Evolutionary conservation across 2,797 vertebrate species (phyloP).

Genomic region (Heterohyrax brucei): DNA sequence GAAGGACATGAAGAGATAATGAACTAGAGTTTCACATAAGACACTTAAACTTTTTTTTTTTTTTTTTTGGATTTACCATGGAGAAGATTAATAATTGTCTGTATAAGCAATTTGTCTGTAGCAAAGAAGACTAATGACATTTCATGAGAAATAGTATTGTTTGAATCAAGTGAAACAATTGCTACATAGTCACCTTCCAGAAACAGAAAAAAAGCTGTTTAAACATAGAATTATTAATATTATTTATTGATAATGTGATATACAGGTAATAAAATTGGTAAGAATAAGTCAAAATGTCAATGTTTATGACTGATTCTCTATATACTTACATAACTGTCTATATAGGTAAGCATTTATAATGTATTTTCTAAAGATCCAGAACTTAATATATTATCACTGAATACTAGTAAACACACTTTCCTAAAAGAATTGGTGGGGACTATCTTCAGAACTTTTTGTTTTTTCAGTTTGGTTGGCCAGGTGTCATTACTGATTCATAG

Average conservation of each 20-base stretch:
- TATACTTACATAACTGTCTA: not conserved
- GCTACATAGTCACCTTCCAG: not conserved
- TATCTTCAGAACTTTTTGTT: not conserved
- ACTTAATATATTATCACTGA: constrained; percentile 31
- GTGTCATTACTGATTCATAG: not conserved
- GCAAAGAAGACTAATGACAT: not conserved
- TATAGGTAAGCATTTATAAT: not conserved
- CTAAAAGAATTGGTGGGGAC: not conserved
- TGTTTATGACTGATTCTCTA: not conserved
- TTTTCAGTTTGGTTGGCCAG: not conserved
- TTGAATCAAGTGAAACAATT: not conserved
- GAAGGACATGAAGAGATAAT: constrained; percentile 13
- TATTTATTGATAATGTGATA: not conserved
- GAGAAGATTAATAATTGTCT: not conserved
- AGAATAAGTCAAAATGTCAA: constrained; percentile 28
- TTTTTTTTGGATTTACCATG: not conserved
- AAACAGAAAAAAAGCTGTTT: not conserved
- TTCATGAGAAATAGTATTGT: not conserved
- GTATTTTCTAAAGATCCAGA: not conserved
- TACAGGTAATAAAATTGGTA: not conserved
- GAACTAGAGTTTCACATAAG: not conserved
- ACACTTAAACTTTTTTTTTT: not conserved
- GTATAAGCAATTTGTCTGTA: not conserved
- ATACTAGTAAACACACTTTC: constrained; percentile 4
- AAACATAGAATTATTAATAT: not conserved